Evolutionary conservation across 2,888 invertebrate species (phyloP).

Genomic region (Hoplodrina blanda): DNA sequence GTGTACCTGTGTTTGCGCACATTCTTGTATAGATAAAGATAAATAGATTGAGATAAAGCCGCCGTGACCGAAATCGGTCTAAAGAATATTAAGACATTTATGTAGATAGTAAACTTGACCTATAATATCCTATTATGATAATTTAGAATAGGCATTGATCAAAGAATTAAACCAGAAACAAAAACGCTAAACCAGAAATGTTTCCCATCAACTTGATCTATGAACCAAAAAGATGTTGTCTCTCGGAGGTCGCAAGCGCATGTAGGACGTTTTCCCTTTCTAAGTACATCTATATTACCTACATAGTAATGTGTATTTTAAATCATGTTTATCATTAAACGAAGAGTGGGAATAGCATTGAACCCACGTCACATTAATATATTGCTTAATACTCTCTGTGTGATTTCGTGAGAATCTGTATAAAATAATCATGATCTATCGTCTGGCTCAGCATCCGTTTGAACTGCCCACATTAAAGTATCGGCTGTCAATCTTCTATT

Average conservation of each 20-base stretch:
- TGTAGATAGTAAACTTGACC: neutral
- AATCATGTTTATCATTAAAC: slow-evolving; percentile 28
- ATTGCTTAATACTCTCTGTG: slow-evolving; percentile 37
- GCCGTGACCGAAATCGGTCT: too few species aligned
- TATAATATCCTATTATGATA: neutral
- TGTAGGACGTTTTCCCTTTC: slow-evolving; percentile 66
- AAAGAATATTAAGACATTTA: too few species aligned
- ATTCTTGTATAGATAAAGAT: too few species aligned
- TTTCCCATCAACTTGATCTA: slow-evolving; percentile 38
- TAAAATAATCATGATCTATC: slow-evolving; percentile 38
- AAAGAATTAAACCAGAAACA: neutral
- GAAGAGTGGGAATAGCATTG: slow-evolving; percentile 54
- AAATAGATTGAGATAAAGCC: too few species aligned
- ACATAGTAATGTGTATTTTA: slow-evolving; percentile 17
- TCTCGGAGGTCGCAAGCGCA: slow-evolving; percentile 39
- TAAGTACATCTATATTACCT: slow-evolving; percentile 51
- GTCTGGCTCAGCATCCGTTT: slow-evolving; percentile 7
- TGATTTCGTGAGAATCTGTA: slow-evolving; percentile 35
- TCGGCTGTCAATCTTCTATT: slow-evolving; percentile 9
- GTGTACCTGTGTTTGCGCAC: too few species aligned
- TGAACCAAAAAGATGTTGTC: slow-evolving; percentile 46
- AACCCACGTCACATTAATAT: slow-evolving; percentile 51
- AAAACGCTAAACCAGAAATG: neutral
- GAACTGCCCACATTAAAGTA: slow-evolving; percentile 16
- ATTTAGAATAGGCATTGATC: neutral